These are phyloP conservation scores for Coptodon rendalli DNA, from an alignment of 2,113 vertebrate genomes.

Conservation along the genomic window DNA sequence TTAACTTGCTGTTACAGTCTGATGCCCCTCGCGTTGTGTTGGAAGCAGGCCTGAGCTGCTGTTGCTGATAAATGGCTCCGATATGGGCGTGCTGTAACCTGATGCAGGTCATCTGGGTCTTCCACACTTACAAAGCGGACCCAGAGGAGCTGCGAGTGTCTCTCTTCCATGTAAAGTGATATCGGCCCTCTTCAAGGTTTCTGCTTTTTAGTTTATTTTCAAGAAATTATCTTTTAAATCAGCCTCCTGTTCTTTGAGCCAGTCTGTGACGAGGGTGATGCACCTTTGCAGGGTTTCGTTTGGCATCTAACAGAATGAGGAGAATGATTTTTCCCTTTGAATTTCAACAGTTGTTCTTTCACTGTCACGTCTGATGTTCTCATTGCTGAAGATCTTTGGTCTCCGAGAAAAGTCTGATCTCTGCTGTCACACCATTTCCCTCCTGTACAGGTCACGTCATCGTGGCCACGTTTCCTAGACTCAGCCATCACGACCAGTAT, in stretches of 20 bases:
- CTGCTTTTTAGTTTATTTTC: not conserved
- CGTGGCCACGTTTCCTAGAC: not conserved
- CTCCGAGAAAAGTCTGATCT: not conserved
- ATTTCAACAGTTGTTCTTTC: not conserved
- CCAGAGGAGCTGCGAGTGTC: not conserved
- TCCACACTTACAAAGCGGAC: not conserved
- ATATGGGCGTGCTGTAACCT: not conserved
- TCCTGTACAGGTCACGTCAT: not conserved
- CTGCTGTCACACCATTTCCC: not conserved
- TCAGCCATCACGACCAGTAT: fast-evolving
- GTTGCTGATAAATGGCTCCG: not conserved
- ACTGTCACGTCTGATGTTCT: too few species aligned
- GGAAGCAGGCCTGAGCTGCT: not conserved
- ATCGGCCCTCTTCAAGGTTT: not conserved
- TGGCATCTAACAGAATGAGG: not conserved
- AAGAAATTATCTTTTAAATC: not conserved
- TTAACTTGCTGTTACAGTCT: not conserved
- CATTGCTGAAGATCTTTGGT: not conserved
- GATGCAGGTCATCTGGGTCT: not conserved
- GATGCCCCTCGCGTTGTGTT: fast-evolving
- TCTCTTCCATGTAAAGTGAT: not conserved
- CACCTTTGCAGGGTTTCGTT: not conserved
- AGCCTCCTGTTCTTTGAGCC: not conserved
- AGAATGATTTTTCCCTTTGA: not conserved
- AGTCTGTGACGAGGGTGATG: not conserved